A percentile compares a stretch with the other conserved stretches of the same genome.
Conservation (phyloP, 2,888 invertebrate species). For the Ornithoptera priamus region DNA sequence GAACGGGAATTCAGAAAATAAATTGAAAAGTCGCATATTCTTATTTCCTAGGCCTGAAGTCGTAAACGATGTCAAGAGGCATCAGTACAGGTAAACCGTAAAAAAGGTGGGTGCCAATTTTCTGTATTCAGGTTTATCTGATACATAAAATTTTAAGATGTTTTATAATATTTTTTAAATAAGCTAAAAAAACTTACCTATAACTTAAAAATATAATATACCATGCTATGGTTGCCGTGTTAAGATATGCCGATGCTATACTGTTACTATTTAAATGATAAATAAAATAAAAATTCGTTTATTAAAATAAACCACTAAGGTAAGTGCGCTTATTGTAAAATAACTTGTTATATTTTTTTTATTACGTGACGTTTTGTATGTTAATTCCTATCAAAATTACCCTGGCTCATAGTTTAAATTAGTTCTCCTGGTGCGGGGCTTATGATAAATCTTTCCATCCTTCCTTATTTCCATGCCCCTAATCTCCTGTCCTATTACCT, state of each 20-base stretch:
- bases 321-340: not conserved
- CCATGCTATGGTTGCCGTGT: too few species aligned
- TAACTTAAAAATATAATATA: too few species aligned
- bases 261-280: too few species aligned
- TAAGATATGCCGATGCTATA: too few species aligned
- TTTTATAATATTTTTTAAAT: too few species aligned
- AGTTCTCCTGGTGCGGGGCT: slow-evolving; percentile 19
- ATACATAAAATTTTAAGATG: not conserved
- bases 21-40: not conserved
- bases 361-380: not conserved
- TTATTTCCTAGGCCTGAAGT: not conserved
- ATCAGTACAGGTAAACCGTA: not conserved
- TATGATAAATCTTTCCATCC: slow-evolving; percentile 28
- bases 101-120: too few species aligned
- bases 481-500: slow-evolving; percentile 30
- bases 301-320: not conserved
- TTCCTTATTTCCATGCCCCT: slow-evolving; percentile 29
- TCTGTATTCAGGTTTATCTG: not conserved
- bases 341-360: not conserved
- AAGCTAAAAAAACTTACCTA: too few species aligned
- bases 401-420: slow-evolving; percentile 24
- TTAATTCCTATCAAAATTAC: slow-evolving; percentile 4
- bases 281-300: not conserved
- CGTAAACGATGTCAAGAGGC: not conserved
- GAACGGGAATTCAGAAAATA: not conserved